Conservation (phyloP, 1,140 invertebrate genomes). For the Brachionus koreanus region DNA sequence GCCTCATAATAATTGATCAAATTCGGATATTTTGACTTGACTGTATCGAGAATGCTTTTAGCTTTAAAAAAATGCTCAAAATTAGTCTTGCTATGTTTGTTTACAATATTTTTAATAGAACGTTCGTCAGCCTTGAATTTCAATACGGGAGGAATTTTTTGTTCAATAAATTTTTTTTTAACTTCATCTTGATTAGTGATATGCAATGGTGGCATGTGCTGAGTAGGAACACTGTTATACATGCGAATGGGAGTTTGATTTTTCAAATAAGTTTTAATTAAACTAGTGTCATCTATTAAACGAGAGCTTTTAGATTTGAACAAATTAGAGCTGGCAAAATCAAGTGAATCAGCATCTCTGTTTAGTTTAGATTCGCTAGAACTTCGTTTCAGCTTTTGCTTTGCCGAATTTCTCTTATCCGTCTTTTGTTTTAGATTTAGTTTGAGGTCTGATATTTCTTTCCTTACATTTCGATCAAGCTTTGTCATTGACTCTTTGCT, state of each 20-base stretch:
- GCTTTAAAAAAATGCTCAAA: conserved; percentile 39
- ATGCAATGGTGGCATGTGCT: conserved; percentile 38
- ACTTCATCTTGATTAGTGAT: conserved; percentile 43
- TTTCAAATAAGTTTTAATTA: conserved; percentile 6
- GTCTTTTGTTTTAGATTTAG: not conserved
- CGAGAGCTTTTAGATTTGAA: conserved; percentile 4
- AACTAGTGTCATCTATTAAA: not conserved
- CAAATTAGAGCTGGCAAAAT: not conserved
- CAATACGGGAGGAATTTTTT: conserved; percentile 20
- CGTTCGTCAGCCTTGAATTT: conserved; percentile 37
- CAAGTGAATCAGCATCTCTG: not conserved
- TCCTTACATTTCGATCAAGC: not conserved
- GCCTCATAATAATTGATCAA: conserved; percentile 8
- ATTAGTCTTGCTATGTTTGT: conserved; percentile 29
- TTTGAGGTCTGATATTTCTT: not conserved
- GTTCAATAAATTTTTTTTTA: conserved; percentile 26
- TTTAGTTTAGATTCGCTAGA: not conserved
- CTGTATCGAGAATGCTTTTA: conserved; percentile 25
- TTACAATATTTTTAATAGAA: not conserved
- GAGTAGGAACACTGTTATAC: conserved; percentile 3
- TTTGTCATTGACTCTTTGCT: not conserved
- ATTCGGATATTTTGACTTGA: conserved; percentile 23
- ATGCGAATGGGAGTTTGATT: conserved; percentile 39
- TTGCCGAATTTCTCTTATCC: not conserved
- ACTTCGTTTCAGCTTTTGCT: conserved; percentile 17